A percentile compares a stretch with the other conserved stretches of the same genome.
These are phyloP conservation scores for Peromyscus polionotus DNA, from an alignment of 2,113 vertebrate species.

Conservation along the genomic window DNA sequence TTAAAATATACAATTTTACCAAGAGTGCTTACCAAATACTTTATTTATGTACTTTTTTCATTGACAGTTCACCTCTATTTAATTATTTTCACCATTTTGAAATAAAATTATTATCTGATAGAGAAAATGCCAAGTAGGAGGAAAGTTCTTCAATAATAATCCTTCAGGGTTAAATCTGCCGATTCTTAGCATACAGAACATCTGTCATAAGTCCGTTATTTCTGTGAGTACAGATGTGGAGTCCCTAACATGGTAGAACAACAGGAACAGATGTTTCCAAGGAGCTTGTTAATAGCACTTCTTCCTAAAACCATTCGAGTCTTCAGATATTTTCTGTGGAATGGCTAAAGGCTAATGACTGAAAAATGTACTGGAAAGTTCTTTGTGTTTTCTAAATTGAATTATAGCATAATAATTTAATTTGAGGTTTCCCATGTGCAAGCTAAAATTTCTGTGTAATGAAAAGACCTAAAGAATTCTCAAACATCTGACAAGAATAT, in stretches of 20 bases:
- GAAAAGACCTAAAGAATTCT: constrained; percentile 3
- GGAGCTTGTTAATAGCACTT: neutral
- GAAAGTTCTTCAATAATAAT: constrained; percentile 53
- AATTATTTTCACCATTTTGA: neutral
- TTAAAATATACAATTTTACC: constrained; percentile 28
- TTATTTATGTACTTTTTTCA: constrained; percentile 12
- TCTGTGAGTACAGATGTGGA: constrained; percentile 13
- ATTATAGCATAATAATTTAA: constrained; percentile 61
- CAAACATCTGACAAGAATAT: neutral
- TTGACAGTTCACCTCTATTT: neutral
- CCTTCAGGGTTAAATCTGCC: neutral
- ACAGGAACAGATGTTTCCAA: constrained; percentile 43
- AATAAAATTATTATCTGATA: neutral
- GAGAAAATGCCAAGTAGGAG: constrained; percentile 25
- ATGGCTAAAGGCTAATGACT: neutral
- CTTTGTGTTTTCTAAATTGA: constrained; percentile 50
- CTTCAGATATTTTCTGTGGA: constrained; percentile 58
- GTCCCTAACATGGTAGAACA: neutral
- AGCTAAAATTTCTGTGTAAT: constrained; percentile 26
- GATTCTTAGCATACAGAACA: constrained; percentile 9
- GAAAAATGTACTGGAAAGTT: constrained; percentile 35
- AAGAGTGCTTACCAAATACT: neutral
- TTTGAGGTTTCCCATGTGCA: neutral
- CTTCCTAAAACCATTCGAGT: constrained; percentile 46
- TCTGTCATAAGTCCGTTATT: neutral